These are phyloP conservation scores for Megalurothrips usitatus DNA, from an alignment of 2,888 invertebrate genomes.

Conservation along the genomic window DNA sequence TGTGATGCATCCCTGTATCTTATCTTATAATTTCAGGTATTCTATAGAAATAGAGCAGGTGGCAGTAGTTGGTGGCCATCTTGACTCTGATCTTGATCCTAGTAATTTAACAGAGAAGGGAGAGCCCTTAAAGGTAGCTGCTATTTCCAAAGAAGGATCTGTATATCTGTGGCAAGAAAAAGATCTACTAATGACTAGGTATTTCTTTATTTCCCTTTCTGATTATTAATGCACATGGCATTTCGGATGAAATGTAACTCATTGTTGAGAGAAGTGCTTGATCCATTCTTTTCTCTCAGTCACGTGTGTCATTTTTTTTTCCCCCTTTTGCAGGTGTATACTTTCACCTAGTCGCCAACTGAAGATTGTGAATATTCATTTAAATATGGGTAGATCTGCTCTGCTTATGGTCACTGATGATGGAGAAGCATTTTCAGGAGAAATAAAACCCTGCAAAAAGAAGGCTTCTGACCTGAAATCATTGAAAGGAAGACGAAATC, in stretches of 20 bases:
- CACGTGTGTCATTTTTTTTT: slow-evolving; percentile 20
- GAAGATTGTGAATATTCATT: slow-evolving; percentile 53
- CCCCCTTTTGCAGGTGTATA: slow-evolving; percentile 53
- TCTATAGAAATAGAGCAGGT: slow-evolving; percentile 44
- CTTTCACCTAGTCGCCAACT: slow-evolving; percentile 59
- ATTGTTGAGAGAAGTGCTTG: no score
- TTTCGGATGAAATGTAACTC: no score
- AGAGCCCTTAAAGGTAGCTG: slow-evolving; percentile 55
- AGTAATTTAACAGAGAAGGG: slow-evolving; percentile 47
- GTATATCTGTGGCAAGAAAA: slow-evolving; percentile 64
- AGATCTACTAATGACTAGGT: slow-evolving; percentile 43
- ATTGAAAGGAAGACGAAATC: slow-evolving; percentile 33
- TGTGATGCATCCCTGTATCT: slow-evolving; percentile 13
- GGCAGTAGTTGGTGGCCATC: slow-evolving; percentile 53
- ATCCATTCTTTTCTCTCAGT: no score
- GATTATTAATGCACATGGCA: slow-evolving; percentile 46
- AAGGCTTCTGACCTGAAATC: slow-evolving; percentile 34
- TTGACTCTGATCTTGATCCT: slow-evolving; percentile 47
- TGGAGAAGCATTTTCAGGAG: slow-evolving; percentile 64
- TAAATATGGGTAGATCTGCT: slow-evolving; percentile 53
- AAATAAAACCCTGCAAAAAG: slow-evolving; percentile 50
- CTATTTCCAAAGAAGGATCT: slow-evolving; percentile 59
- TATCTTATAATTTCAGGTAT: slow-evolving; percentile 35
- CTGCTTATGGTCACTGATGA: slow-evolving; percentile 60
- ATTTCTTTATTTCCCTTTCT: slow-evolving; percentile 47